Conservation (phyloP, 2,888 invertebrate genomes). For the Agonopterix heracliana region DNA sequence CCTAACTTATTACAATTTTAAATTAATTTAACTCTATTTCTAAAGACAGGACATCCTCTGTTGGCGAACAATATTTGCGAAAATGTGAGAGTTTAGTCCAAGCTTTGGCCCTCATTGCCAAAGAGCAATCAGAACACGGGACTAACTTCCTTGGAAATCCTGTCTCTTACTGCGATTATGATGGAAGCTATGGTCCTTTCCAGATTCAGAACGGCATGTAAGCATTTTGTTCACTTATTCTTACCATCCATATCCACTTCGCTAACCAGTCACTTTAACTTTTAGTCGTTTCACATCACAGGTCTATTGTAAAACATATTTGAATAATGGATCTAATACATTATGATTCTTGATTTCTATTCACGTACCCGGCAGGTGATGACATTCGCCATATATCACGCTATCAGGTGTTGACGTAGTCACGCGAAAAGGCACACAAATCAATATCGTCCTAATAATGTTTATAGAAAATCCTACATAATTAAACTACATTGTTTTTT, state of each 20-base stretch:
- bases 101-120: constrained; percentile 66
- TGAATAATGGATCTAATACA: not conserved
- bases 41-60: constrained; percentile 53
- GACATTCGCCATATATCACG: constrained; percentile 2
- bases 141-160: constrained; percentile 71
- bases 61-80: constrained; percentile 78
- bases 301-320: not conserved
- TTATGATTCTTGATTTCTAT: not conserved
- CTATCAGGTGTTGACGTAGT: not conserved
- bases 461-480: not conserved
- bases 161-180: constrained; percentile 77
- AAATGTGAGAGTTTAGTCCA: constrained; percentile 80
- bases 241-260: no score
- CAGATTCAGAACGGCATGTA: constrained; percentile 74
- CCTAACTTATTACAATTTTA: not conserved
- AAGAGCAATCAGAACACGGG: constrained; percentile 77
- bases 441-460: not conserved
- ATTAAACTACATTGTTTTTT: constrained; percentile 12
- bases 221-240: constrained; percentile 28
- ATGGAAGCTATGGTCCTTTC: constrained; percentile 79
- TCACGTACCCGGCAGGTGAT: not conserved
- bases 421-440: not conserved
- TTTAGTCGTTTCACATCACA: not conserved
- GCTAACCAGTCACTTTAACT: no score
- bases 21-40: constrained; percentile 1